Conservation (phyloP, 1,140 invertebrate species). For the Pseudomyrmex sp. region DNA sequence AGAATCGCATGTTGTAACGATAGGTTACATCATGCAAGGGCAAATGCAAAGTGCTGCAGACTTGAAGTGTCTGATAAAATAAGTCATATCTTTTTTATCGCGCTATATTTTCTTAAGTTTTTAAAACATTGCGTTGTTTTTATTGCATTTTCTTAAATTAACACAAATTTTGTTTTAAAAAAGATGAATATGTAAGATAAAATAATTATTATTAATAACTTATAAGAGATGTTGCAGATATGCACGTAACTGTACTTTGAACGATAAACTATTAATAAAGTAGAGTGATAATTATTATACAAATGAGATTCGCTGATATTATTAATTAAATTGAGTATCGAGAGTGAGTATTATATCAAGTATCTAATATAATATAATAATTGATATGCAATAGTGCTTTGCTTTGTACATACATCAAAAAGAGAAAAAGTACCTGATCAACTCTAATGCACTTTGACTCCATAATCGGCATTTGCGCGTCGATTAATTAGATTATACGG, state of each 20-base stretch:
- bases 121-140: too few species aligned
- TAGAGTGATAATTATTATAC: slow-evolving; percentile 17
- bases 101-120: neutral
- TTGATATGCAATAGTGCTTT: neutral
- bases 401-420: neutral
- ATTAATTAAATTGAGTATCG: slow-evolving; percentile 12
- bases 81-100: too few species aligned
- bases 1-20: neutral
- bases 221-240: too few species aligned
- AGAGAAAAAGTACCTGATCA: slow-evolving; percentile 17
- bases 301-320: neutral
- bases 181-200: neutral
- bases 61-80: neutral
- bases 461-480: neutral
- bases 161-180: neutral
- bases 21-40: too few species aligned
- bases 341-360: neutral
- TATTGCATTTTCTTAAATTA: neutral
- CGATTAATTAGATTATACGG: neutral
- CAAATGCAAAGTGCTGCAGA: too few species aligned
- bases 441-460: neutral
- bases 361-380: too few species aligned
- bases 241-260: neutral
- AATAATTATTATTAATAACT: neutral
- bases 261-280: slow-evolving; percentile 13